Evolutionary conservation across 2,113 vertebrate genomes (phyloP), one percentile per base, ranked within the genome.

Genomic region (Clarias magur): DNA sequence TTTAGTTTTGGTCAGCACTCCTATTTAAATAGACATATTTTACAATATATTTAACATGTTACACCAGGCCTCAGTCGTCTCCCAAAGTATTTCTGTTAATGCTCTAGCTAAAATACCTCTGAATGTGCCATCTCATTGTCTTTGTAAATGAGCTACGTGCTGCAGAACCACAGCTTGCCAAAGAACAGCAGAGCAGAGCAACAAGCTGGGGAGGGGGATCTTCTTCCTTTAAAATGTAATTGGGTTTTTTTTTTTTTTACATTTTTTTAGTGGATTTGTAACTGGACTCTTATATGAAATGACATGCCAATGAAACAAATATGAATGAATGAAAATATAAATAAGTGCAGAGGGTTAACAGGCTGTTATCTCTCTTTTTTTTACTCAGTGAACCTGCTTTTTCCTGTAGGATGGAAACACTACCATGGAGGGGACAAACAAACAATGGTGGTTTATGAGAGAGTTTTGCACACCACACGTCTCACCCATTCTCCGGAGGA

Each of bases 381-480:
- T 93, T 54, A 93, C 88, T 91, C 54, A 80, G 38, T 94, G 93
- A 92, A 91, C 92, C 87, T 65, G 70, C 68, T 65, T 82, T 85
- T 94, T 93, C 92, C 93, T 94, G 87, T 88, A 88, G 88, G 89
- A 88, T 78, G 59, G 48, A 83, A 65, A 48, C 10, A 30, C 16
- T 57, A 25, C 19, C 54, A 75, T 34, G 67, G 42, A 30, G 59
- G 53, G 63, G 63, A 56, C 56, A 27, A 19, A 48, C 79, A 80
- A 73, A 87, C 82, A 89, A 83, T 83, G 65, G 70, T n/a, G 21
- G 68, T 62, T 83, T 27, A 59, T 23, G 75, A 73, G 68, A 75
- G 68, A 60, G 75, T 54, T 8, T 34, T 30, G 3, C 10, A 42
- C 60, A 65, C 73, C 56, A 13, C 38, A 82, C 53, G 42, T 73